Percentiles rank a stretch among this genome's conserved stretches.
These are phyloP conservation scores for Chamaetylas fuelleborni DNA, from an alignment of 2,113 vertebrate species.

Conservation along the genomic window DNA sequence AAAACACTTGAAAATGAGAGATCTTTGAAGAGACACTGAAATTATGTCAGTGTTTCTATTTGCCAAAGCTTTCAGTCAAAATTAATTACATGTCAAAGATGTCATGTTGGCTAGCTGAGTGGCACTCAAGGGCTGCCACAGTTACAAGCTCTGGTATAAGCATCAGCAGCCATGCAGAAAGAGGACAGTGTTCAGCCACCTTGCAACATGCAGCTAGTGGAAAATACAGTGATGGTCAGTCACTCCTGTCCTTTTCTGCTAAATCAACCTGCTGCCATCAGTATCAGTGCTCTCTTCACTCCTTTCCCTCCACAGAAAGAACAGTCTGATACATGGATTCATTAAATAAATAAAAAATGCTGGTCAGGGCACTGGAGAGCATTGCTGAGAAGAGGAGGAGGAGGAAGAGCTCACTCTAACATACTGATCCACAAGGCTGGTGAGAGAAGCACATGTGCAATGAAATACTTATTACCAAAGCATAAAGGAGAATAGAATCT, in stretches of 20 bases:
- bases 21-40: not conserved
- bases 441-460: not conserved
- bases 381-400: not conserved
- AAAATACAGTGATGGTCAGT: not conserved
- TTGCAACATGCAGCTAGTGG: not conserved
- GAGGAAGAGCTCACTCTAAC: not conserved
- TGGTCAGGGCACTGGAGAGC: not conserved
- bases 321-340: not conserved
- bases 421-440: not conserved
- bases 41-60: conserved; percentile 1
- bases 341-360: not conserved
- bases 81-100: conserved; percentile 2
- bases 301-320: not conserved
- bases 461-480: not conserved
- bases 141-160: not conserved
- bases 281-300: not conserved
- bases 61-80: conserved; percentile 36
- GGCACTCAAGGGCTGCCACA: not conserved
- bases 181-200: not conserved
- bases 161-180: not conserved
- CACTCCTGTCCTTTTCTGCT: not conserved
- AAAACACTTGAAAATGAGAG: not conserved
- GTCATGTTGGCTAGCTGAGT: not conserved
- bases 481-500: not conserved
- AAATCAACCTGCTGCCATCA: not conserved